Evolutionary conservation across 2,113 vertebrate species (phyloP).

Genomic region (Isichthys henryi): DNA sequence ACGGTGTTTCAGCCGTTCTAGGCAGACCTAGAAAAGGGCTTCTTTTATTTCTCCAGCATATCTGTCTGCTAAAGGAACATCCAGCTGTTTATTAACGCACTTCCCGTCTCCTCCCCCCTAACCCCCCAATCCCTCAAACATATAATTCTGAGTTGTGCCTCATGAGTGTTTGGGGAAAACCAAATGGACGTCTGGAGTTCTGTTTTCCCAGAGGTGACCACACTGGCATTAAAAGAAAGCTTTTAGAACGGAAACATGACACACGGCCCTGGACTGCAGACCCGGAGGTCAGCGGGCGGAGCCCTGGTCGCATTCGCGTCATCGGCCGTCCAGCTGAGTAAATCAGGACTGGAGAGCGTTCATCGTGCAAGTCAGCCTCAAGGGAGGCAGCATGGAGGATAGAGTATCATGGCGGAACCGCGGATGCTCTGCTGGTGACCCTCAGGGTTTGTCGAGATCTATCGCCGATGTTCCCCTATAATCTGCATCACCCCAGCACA

Average conservation of each 20-base stretch:
- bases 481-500: background rate
- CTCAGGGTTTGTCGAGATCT: background rate
- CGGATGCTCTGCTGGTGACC: background rate
- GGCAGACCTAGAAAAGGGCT: background rate
- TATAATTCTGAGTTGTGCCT: background rate
- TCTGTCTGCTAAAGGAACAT: background rate
- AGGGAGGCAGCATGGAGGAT: background rate
- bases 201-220: background rate
- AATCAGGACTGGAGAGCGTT: background rate
- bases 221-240: background rate
- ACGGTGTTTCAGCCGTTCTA: background rate
- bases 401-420: background rate
- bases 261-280: background rate
- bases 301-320: background rate
- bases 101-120: background rate
- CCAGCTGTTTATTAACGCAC: background rate
- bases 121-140: background rate
- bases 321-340: background rate
- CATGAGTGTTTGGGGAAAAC: background rate
- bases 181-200: background rate
- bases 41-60: background rate
- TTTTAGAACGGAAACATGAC: background rate
- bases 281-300: background rate
- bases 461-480: background rate
- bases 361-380: background rate